A percentile compares a stretch with the other conserved stretches of the same genome.
These are phyloP conservation scores for Platynereis dumerilii DNA, from an alignment of 2,888 invertebrate genomes.

Conservation along the genomic window DNA sequence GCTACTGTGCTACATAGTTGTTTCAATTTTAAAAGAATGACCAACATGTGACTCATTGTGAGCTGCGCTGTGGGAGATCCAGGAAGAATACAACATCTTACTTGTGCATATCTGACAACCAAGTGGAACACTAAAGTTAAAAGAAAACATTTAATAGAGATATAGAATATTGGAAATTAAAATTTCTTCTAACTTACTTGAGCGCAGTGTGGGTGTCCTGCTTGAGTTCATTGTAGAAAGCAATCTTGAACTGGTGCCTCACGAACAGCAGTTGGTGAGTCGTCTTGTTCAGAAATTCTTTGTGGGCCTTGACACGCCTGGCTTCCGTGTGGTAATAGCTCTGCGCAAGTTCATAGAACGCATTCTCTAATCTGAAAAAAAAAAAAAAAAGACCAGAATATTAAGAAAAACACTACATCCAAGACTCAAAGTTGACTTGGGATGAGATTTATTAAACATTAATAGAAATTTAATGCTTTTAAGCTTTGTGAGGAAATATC, in stretches of 20 bases:
- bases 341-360: constrained; percentile 91
- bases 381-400: too few species aligned
- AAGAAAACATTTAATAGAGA: too few species aligned
- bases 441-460: too few species aligned
- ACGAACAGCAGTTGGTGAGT: constrained; percentile 91
- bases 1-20: neutral
- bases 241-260: constrained; percentile 95
- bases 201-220: constrained; percentile 70
- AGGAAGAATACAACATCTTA: neutral
- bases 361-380: constrained; percentile 78
- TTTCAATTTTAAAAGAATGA: neutral
- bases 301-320: constrained; percentile 81
- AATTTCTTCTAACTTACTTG: constrained; percentile 53
- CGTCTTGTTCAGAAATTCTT: constrained; percentile 88
- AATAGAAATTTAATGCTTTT: too few species aligned
- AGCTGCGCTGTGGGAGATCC: too few species aligned
- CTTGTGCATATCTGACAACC: too few species aligned
- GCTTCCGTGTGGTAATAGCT: constrained; percentile 90
- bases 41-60: too few species aligned
- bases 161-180: too few species aligned
- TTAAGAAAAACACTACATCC: neutral
- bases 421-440: too few species aligned
- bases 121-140: too few species aligned
- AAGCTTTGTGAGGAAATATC: too few species aligned
- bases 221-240: constrained; percentile 90